Base-by-base conservation (phyloP, 2,888 invertebrate genomes). In the Ophion slaviceki region DNA sequence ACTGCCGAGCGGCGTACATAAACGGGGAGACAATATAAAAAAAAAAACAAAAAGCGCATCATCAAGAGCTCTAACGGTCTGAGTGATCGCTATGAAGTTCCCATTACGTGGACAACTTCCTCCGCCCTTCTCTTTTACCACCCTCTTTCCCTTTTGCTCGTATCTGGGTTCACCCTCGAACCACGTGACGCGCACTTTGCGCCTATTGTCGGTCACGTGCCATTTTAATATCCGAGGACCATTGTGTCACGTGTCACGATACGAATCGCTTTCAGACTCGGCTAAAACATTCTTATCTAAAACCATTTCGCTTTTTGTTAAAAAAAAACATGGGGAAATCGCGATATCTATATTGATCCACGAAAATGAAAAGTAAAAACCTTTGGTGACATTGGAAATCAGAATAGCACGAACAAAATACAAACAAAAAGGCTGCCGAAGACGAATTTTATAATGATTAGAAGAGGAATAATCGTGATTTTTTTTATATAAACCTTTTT, bases 181-280 rank as follows among this genome's bases (percentile, higher is more conserved):
- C 88, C 92, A 92, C 92, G 92, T 92, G 93, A 90, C 91, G 89
- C 88, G 88, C 90, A 91, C 91, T 92, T 91, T 89, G 86, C 89
- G 91, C 86, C 90, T 89, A 91, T 92, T 92, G 90, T 92, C 80
- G 88, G 91, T 91, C 92, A 92, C 93, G 92, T 93, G 92, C 90
- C 91, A 87, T 91, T 92, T 92, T 92, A 91, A 91, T 92, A 92
- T 90, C 87, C 84, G 82, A 80, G 76, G 81, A 87, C 90, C 89
- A 90, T 90, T 89, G 89, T 89, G 80, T 87, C 84, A 82, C 86
- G 88, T 82, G 87, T 87, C 87, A 85, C 86, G 85, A 89, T 90
- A 87, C 67, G 85, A 87, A 88, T 88, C 87, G 89, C 86, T 85
- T 88, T 76, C 80, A 45, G 61, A 67, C 66, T 45, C 64, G 66